Evolutionary conservation across 1,140 invertebrate genomes (phyloP).

Genomic region (Hylyphantes graminicola): DNA sequence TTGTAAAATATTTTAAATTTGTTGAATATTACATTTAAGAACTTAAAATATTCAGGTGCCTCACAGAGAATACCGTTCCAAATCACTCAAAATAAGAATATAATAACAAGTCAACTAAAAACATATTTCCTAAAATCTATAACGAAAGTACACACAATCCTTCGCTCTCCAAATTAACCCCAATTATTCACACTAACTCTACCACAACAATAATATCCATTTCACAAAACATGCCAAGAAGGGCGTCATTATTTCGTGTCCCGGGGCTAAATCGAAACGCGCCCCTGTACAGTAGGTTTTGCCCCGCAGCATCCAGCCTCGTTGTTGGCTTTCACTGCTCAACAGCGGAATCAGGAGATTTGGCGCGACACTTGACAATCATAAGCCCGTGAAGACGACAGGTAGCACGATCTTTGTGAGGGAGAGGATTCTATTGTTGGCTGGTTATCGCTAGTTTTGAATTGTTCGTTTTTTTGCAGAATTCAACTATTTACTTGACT

Average conservation of each 20-base stretch:
- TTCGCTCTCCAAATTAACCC: neutral
- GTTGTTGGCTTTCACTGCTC: conserved; percentile 46
- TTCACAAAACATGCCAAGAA: neutral
- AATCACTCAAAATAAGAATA: no score
- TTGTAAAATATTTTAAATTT: no score
- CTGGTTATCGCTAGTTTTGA: neutral
- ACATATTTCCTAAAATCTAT: neutral
- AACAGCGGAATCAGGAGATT: conserved; percentile 17
- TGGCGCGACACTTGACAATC: conserved; percentile 26
- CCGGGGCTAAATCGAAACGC: conserved; percentile 53
- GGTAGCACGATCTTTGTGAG: neutral
- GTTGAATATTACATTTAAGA: no score
- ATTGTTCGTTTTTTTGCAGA: no score
- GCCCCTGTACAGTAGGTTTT: conserved; percentile 6
- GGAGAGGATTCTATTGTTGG: neutral
- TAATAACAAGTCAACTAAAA: neutral
- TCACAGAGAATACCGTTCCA: no score
- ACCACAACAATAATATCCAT: no score
- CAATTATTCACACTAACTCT: no score
- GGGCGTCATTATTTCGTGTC: conserved; percentile 47
- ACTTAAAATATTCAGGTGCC: no score
- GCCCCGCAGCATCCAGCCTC: conserved; percentile 10
- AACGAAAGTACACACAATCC: neutral
- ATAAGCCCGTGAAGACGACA: neutral
- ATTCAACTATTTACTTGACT: no score